A percentile compares a stretch with the other conserved stretches of the same genome.
Conservation (phyloP, 2,888 invertebrate genomes). For the Thereva unica region DNA sequence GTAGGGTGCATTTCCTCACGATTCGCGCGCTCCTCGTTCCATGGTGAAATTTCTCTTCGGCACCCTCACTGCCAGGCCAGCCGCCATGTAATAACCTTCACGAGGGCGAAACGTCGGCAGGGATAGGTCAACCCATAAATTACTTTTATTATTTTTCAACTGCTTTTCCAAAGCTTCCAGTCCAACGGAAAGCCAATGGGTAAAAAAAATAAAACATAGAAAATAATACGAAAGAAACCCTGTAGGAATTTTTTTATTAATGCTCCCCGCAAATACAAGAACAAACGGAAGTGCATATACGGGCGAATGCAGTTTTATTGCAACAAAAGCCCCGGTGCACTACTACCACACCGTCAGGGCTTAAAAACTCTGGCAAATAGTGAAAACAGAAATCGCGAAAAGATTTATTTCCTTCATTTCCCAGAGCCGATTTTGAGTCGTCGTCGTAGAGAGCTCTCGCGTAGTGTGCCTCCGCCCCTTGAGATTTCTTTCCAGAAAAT, state of each 20-base stretch:
- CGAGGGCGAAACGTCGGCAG: conserved; percentile 8
- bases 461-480: conserved; percentile 22
- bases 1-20: conserved; percentile 22
- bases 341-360: background rate
- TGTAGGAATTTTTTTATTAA: conserved; percentile 20
- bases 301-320: conserved; percentile 32
- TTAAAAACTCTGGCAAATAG: conserved; percentile 22
- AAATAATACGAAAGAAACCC: too few species aligned
- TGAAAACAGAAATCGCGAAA: conserved; percentile 39
- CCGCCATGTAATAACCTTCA: conserved; percentile 8
- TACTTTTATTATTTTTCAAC: conserved; percentile 36
- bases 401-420: conserved; percentile 45
- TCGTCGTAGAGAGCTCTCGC: conserved; percentile 1
- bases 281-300: conserved; percentile 34
- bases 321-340: conserved; percentile 7
- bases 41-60: conserved; percentile 21
- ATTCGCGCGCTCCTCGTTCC: conserved; percentile 11
- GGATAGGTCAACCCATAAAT: conserved; percentile 34
- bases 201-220: conserved; percentile 17
- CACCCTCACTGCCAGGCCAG: background rate
- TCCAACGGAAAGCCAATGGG: conserved; percentile 35
- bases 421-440: conserved; percentile 36
- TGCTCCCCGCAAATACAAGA: conserved; percentile 34
- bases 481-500: conserved; percentile 9
- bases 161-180: conserved; percentile 35